Evolutionary conservation across 2,797 vertebrate species (phyloP).

Genomic region (Falco berigora): DNA sequence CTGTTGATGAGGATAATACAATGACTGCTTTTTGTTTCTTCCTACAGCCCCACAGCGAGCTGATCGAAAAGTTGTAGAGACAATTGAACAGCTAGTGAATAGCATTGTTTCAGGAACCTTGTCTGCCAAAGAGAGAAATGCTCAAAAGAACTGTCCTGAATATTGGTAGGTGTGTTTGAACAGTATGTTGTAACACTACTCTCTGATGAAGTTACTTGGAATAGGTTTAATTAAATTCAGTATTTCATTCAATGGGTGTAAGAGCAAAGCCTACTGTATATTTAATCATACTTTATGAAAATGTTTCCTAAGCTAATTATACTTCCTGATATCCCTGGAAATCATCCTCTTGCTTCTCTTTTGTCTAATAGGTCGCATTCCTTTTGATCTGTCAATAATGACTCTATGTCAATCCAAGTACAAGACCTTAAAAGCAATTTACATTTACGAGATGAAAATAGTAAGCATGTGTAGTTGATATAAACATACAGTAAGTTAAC

Average conservation of each 20-base stretch:
- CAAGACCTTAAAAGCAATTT: background rate
- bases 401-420: background rate
- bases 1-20: background rate
- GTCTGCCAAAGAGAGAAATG: conserved; percentile 56
- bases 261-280: background rate
- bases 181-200: background rate
- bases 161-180: conserved; percentile 71
- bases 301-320: background rate
- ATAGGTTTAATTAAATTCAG: background rate
- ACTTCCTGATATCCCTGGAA: background rate
- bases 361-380: background rate
- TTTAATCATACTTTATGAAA: background rate
- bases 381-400: background rate
- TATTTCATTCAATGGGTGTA: rapidly evolving
- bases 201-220: background rate
- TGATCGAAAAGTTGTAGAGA: conserved; percentile 60
- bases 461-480: background rate
- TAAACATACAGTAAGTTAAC: background rate
- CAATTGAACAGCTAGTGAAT: conserved; percentile 69
- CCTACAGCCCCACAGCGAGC: conserved; percentile 56
- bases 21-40: background rate
- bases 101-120: conserved; percentile 55
- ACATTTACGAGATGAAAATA: background rate
- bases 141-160: conserved; percentile 58
- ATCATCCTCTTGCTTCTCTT: background rate